phyloP scores from a whole-genome alignment of 1,140 invertebrate species.

The Anoplophora glabripennis region DNA sequence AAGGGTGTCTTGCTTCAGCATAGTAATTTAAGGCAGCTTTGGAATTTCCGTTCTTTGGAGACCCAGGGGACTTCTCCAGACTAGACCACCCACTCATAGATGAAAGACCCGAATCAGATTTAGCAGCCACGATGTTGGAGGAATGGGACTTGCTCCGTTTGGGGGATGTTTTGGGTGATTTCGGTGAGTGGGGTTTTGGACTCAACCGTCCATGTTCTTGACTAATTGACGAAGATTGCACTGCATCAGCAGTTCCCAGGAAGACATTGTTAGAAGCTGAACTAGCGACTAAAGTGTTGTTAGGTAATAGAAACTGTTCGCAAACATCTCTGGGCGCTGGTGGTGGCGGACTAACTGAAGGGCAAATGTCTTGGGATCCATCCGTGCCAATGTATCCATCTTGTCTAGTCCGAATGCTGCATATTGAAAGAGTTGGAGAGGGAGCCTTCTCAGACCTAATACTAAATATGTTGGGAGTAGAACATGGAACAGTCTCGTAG shows the following conservation, averaged over 20 bases:
- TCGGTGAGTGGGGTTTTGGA: slow-evolving; percentile 66
- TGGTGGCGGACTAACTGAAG: slow-evolving; percentile 71
- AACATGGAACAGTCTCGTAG: slow-evolving; percentile 51
- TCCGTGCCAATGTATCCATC: slow-evolving; percentile 55
- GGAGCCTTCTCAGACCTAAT: slow-evolving; percentile 54
- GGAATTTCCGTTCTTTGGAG: slow-evolving; percentile 53
- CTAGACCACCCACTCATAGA: slow-evolving; percentile 84
- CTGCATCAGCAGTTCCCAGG: slow-evolving; percentile 45
- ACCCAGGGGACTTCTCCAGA: slow-evolving; percentile 78
- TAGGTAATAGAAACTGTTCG: slow-evolving; percentile 52
- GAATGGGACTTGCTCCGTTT: slow-evolving; percentile 66
- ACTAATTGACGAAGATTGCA: slow-evolving; percentile 41
- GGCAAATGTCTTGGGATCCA: slow-evolving; percentile 50
- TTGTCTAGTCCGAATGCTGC: slow-evolving; percentile 63
- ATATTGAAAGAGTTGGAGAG: slow-evolving; percentile 61
- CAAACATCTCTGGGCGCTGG: slow-evolving; percentile 67
- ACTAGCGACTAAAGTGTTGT: slow-evolving; percentile 28
- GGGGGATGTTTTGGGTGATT: slow-evolving; percentile 71
- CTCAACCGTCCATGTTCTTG: slow-evolving; percentile 55
- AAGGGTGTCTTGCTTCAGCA: slow-evolving; percentile 20
- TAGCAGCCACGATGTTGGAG: slow-evolving; percentile 64
- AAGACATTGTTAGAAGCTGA: slow-evolving; percentile 50
- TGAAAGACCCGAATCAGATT: slow-evolving; percentile 80
- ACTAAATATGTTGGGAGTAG: slow-evolving; percentile 53
- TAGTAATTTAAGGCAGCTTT: slow-evolving; percentile 32